Percentiles rank a stretch among this genome's conserved stretches.
Conservation (phyloP, 2,113 vertebrate species). For the Callospermophilus lateralis region DNA sequence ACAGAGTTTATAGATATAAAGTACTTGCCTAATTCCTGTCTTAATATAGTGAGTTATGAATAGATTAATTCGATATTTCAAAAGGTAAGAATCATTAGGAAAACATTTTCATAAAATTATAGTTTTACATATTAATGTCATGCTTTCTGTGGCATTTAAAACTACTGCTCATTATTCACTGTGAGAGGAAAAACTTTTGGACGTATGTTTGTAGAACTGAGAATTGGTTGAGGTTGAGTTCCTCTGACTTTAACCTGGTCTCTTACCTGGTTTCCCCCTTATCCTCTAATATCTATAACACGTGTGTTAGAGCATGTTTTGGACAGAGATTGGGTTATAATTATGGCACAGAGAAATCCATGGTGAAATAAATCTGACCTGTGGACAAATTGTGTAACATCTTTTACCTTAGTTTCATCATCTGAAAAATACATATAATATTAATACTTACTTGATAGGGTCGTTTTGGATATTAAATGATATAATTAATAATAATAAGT, state of each 20-base stretch:
- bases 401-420: not conserved
- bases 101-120: conserved; percentile 65
- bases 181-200: not conserved
- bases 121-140: conserved; percentile 50
- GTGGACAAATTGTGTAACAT: not conserved
- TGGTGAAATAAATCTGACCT: conserved; percentile 8
- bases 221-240: not conserved
- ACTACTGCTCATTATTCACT: conserved; percentile 4
- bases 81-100: conserved; percentile 57
- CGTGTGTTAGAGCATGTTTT: conserved; percentile 4
- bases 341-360: conserved; percentile 39
- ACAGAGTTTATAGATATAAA: conserved; percentile 67
- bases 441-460: not conserved
- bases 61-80: conserved; percentile 64
- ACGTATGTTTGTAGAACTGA: conserved; percentile 25
- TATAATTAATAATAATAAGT: conserved; percentile 44
- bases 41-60: conserved; percentile 63
- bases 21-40: conserved; percentile 51
- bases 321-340: not conserved
- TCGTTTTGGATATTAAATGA: conserved; percentile 44
- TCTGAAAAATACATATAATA: conserved; percentile 25
- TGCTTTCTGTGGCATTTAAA: conserved; percentile 63
- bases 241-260: conserved; percentile 30
- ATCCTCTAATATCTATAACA: not conserved
- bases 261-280: not conserved